These are phyloP conservation scores for Zeus faber DNA, from an alignment of 2,113 vertebrate genomes.

Conservation along the genomic window DNA sequence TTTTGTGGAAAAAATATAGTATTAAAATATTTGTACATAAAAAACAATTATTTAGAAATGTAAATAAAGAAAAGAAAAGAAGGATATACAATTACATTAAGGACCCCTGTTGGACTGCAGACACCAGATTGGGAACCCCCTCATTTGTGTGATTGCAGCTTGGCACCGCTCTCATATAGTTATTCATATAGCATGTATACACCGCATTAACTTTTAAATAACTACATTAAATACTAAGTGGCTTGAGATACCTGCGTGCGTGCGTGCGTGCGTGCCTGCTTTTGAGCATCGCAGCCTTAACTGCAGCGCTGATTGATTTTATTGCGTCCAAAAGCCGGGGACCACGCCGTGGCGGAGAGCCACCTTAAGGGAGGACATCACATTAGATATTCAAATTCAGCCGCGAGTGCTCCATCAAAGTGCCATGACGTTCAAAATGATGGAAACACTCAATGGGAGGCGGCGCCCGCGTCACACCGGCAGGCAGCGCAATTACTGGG, in stretches of 20 bases:
- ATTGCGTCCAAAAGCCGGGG: conserved; percentile 5
- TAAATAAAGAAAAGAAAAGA: no score
- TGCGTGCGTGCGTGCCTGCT: no score
- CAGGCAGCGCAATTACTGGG: conserved; percentile 49
- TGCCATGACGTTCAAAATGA: conserved; percentile 58
- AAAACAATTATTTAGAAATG: no score
- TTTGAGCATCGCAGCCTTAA: conserved; percentile 5
- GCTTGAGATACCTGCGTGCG: not conserved
- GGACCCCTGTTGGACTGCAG: no score
- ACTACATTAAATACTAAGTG: not conserved
- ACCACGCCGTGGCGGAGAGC: conserved; percentile 25
- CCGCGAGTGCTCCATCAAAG: conserved; percentile 43
- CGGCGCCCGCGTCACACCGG: conserved; percentile 34
- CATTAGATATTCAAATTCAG: conserved; percentile 46
- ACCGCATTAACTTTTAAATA: not conserved
- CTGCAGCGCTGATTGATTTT: not conserved
- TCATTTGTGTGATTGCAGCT: no score
- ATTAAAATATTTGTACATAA: no score
- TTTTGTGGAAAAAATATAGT: no score
- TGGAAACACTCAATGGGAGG: conserved; percentile 58
- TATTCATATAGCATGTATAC: no score
- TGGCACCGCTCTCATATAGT: no score
- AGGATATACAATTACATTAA: no score
- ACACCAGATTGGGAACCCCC: no score
- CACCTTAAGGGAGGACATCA: conserved; percentile 27